Percentiles rank a stretch among this genome's conserved stretches.
These are phyloP conservation scores for Cyprinodon tularosa DNA, from an alignment of 2,113 vertebrate genomes.

Conservation along the genomic window DNA sequence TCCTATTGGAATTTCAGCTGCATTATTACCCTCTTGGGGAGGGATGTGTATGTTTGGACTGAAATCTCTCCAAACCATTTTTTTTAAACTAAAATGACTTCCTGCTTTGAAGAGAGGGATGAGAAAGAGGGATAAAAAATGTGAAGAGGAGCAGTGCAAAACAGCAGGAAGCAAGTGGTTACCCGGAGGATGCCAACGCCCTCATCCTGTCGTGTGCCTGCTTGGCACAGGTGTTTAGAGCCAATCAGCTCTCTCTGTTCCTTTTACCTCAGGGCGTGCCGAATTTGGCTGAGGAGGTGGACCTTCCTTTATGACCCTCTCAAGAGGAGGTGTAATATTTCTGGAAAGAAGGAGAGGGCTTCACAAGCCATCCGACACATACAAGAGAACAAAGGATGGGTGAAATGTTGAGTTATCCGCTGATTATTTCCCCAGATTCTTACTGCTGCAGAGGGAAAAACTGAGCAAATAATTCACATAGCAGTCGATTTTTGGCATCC, in stretches of 20 bases:
- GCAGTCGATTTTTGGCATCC: constrained; percentile 49
- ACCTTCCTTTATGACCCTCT: constrained; percentile 47
- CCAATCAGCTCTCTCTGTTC: constrained; percentile 81
- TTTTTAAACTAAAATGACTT: constrained; percentile 86
- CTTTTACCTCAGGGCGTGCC: constrained; percentile 78
- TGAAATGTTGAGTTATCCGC: constrained; percentile 54
- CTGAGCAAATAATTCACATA: constrained; percentile 57
- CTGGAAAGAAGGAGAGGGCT: constrained; percentile 59
- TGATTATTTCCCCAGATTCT: constrained; percentile 69
- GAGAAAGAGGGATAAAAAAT: constrained; percentile 20
- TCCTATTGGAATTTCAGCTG: constrained; percentile 42
- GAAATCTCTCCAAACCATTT: constrained; percentile 51
- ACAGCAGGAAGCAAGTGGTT: constrained; percentile 87
- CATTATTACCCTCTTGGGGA: constrained; percentile 15
- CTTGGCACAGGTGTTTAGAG: constrained; percentile 87
- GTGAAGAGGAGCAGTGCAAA: constrained; percentile 67
- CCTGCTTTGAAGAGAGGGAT: constrained; percentile 80
- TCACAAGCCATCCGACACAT: constrained; percentile 47
- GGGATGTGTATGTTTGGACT: constrained; percentile 44
- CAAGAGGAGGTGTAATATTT: constrained; percentile 70
- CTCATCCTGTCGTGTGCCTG: constrained; percentile 94
- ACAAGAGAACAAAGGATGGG: constrained; percentile 63
- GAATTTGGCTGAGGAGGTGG: constrained; percentile 56
- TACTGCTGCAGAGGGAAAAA: constrained; percentile 51
- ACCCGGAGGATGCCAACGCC: constrained; percentile 86